phyloP scores from a whole-genome alignment of 92 coral and sea anemone species.

The Isaurus tuberculatus region DNA sequence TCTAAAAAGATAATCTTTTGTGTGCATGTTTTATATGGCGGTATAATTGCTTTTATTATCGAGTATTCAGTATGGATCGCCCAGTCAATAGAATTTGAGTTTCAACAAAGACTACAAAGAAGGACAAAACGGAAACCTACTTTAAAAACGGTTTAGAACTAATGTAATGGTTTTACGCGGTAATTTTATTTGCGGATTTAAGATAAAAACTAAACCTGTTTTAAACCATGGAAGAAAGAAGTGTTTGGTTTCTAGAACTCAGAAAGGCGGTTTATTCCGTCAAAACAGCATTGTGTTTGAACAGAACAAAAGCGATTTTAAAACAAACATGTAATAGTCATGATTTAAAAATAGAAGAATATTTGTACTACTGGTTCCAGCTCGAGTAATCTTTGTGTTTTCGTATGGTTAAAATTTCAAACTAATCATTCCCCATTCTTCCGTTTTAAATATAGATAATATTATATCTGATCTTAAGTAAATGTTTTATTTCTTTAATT shows the following conservation, averaged over 20 bases:
- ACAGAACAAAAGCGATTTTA: neutral
- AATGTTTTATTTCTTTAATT: neutral
- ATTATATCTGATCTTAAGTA: neutral
- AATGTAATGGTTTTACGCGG: neutral
- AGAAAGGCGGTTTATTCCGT: too few relatives aligned
- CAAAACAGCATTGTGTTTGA: too few relatives aligned
- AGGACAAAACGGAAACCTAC: neutral
- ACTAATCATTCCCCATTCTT: too few relatives aligned
- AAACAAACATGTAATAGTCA: neutral
- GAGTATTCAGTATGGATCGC: neutral
- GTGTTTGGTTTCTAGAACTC: neutral
- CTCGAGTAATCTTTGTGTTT: neutral
- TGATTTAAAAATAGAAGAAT: neutral
- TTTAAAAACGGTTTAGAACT: neutral
- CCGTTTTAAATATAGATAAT: too few relatives aligned
- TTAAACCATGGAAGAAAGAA: neutral
- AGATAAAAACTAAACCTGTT: neutral
- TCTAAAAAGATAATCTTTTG: neutral
- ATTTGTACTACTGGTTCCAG: neutral
- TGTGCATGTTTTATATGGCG: neutral
- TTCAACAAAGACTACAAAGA: constrained; percentile 10
- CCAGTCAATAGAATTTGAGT: constrained; percentile 7
- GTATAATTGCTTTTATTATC: neutral
- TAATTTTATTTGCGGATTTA: neutral
- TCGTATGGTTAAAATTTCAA: neutral